These are phyloP conservation scores for Drosophila varians DNA, from an alignment of 1,140 invertebrate genomes.

Conservation along the genomic window DNA sequence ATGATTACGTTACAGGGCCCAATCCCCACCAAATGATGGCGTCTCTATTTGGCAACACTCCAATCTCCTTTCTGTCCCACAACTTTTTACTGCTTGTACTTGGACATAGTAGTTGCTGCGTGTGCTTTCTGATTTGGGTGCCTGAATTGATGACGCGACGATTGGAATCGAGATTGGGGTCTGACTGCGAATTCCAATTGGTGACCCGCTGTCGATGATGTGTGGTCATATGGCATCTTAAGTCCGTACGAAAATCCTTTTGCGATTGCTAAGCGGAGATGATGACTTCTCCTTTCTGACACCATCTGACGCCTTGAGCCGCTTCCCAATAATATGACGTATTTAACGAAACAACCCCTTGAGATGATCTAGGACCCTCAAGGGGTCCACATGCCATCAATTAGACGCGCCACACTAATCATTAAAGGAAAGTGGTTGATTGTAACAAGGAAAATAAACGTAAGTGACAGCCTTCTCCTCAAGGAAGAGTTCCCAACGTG, in stretches of 20 bases:
- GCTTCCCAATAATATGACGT: slow-evolving; percentile 49
- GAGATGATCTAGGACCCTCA: slow-evolving; percentile 18
- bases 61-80: slow-evolving; percentile 22
- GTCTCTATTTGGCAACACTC: slow-evolving; percentile 45
- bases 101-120: slow-evolving; percentile 47
- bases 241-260: slow-evolving; percentile 60
- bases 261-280: slow-evolving; percentile 37
- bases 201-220: slow-evolving; percentile 35
- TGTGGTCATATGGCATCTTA: slow-evolving; percentile 35
- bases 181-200: slow-evolving; percentile 36
- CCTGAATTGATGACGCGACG: slow-evolving; percentile 71
- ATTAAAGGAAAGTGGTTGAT: slow-evolving; percentile 48
- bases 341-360: slow-evolving; percentile 62
- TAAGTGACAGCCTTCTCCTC: slow-evolving; percentile 39
- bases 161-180: slow-evolving; percentile 35
- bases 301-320: slow-evolving; percentile 51
- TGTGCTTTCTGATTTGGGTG: slow-evolving; percentile 51
- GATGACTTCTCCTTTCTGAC: slow-evolving; percentile 48
- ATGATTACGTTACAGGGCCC: slow-evolving; percentile 37
- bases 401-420: slow-evolving; percentile 58
- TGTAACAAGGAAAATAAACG: slow-evolving; percentile 60
- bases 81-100: slow-evolving; percentile 68
- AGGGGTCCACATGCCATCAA: slow-evolving; percentile 60
- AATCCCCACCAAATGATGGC: slow-evolving; percentile 59
- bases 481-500: slow-evolving; percentile 25